Conservation (phyloP, 2,888 invertebrate genomes). For the Lapara coniferarum region DNA sequence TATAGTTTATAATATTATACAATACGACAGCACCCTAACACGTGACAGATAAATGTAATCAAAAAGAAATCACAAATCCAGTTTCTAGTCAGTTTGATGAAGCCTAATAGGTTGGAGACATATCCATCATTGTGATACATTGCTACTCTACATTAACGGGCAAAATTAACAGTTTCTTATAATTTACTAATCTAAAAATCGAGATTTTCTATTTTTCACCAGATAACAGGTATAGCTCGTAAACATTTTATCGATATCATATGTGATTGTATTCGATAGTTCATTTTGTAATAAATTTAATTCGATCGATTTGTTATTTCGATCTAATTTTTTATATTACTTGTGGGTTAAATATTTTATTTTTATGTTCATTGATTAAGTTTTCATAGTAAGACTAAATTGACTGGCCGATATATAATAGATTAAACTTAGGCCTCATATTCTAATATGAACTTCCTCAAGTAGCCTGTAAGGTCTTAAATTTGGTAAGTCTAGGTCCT, state of each 20-base stretch:
- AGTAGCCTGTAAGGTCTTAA: too few species aligned
- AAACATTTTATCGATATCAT: background rate
- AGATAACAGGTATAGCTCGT: constrained; percentile 8
- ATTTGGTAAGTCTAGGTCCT: too few species aligned
- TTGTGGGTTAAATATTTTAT: background rate
- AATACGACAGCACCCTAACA: constrained; percentile 7
- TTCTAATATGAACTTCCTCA: too few species aligned
- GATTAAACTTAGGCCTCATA: too few species aligned
- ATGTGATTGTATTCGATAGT: constrained; percentile 6
- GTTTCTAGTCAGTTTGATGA: background rate
- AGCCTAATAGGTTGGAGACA: background rate
- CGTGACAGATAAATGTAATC: constrained; percentile 11
- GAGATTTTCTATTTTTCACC: background rate
- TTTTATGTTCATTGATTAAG: background rate
- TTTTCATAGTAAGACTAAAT: background rate
- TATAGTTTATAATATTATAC: background rate
- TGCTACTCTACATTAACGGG: constrained; percentile 3
- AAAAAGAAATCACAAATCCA: constrained; percentile 21
- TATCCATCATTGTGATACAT: constrained; percentile 19
- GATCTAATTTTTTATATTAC: background rate
- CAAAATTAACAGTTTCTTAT: constrained; percentile 1
- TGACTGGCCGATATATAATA: too few species aligned
- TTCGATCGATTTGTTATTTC: background rate
- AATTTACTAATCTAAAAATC: constrained; percentile 16
- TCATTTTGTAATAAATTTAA: constrained; percentile 7